Conservation (phyloP, 1,140 invertebrate species). For the Diuraphis noxia region DNA sequence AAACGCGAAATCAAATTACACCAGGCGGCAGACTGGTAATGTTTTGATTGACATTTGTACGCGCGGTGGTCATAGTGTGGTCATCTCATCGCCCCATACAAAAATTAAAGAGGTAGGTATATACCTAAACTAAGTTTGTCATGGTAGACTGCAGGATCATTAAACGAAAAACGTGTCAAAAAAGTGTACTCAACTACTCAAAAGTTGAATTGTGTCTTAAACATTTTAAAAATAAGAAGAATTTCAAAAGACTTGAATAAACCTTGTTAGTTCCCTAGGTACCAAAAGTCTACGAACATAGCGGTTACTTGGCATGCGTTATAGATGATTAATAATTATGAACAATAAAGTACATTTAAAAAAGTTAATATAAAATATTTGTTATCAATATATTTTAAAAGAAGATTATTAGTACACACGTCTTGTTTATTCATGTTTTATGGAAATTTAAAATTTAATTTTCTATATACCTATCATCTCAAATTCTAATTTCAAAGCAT, state of each 20-base stretch:
- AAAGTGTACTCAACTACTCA: background rate
- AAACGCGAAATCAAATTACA: constrained; percentile 45
- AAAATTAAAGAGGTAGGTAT: background rate
- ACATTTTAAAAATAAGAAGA: background rate
- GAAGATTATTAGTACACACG: background rate
- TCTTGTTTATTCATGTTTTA: background rate
- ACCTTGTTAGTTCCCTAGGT: background rate
- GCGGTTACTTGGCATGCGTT: background rate
- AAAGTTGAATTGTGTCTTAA: background rate
- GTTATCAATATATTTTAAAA: background rate
- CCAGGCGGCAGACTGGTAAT: background rate
- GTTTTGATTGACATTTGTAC: constrained; percentile 38
- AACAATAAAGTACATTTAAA: too few species aligned
- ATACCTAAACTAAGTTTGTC: background rate
- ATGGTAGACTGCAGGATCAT: background rate
- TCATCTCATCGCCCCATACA: background rate
- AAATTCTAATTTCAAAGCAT: background rate
- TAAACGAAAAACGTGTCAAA: background rate
- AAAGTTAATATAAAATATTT: background rate
- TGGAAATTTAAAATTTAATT: background rate
- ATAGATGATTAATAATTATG: background rate
- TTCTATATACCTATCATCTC: background rate
- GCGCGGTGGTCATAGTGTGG: background rate
- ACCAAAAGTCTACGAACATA: too few species aligned
- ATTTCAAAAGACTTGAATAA: background rate